These are phyloP conservation scores for Meganola albula DNA, from an alignment of 2,888 invertebrate species.

Conservation along the genomic window DNA sequence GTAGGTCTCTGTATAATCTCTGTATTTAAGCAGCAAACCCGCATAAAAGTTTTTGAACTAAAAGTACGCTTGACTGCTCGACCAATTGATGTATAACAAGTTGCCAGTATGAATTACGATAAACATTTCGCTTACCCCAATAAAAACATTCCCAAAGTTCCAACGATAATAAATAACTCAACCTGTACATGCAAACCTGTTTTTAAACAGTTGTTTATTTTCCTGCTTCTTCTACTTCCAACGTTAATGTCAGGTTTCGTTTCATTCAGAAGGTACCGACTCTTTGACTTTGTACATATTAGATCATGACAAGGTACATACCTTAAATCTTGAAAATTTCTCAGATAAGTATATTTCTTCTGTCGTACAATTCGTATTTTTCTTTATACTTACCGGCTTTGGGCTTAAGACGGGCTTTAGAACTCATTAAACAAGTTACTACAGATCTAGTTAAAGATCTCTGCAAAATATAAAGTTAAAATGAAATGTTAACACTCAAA, in stretches of 20 bases:
- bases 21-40: conserved; percentile 17
- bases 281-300: too few relatives aligned
- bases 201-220: conserved; percentile 21
- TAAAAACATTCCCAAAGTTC: conserved; percentile 17
- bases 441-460: too few relatives aligned
- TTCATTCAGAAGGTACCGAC: conserved; percentile 20
- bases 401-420: too few relatives aligned
- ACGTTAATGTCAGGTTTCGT: conserved; percentile 24
- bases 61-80: conserved; percentile 22
- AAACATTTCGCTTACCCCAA: conserved; percentile 13
- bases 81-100: conserved; percentile 20
- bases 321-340: too few relatives aligned
- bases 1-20: conserved; percentile 6
- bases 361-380: too few relatives aligned
- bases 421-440: too few relatives aligned
- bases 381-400: too few relatives aligned
- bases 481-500: not conserved
- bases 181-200: conserved; percentile 12
- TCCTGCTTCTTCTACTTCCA: conserved; percentile 22
- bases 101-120: conserved; percentile 12
- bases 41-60: conserved; percentile 30
- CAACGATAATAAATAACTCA: conserved; percentile 23
- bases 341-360: too few relatives aligned
- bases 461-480: not conserved
- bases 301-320: too few relatives aligned